Percentiles rank a stretch among this genome's conserved stretches.
Evolutionary conservation across 2,113 vertebrate species (phyloP).

Genomic region (Hemiprocne comata): DNA sequence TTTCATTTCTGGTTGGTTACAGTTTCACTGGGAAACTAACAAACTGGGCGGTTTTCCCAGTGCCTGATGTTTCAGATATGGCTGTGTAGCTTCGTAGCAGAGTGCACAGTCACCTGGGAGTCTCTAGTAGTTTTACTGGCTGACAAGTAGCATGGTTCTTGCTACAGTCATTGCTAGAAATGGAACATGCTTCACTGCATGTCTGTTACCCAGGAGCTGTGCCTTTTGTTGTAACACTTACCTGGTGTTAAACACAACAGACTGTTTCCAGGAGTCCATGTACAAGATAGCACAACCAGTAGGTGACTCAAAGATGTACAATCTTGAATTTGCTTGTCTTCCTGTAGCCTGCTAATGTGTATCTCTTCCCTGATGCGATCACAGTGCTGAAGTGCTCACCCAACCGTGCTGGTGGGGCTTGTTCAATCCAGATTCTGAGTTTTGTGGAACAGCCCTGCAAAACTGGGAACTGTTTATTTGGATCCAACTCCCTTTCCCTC

Average conservation of each 20-base stretch:
- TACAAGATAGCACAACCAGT: neutral
- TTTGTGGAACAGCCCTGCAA: neutral
- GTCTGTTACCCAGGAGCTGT: neutral
- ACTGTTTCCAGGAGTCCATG: neutral
- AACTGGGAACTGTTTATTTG: fast-evolving
- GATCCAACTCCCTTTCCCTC: neutral
- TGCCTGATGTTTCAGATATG: neutral
- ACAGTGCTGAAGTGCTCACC: neutral
- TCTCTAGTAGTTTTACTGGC: neutral
- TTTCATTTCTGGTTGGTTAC: neutral
- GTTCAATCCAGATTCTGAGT: neutral
- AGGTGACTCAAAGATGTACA: neutral
- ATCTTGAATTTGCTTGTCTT: neutral
- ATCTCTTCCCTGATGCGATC: neutral
- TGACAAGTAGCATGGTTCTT: neutral
- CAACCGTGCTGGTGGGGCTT: fast-evolving
- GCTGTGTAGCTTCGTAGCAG: neutral
- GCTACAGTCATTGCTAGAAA: neutral
- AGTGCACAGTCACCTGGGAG: neutral
- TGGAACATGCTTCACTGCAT: neutral
- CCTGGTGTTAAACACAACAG: neutral
- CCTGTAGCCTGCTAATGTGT: neutral
- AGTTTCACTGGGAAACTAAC: neutral
- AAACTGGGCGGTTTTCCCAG: neutral
- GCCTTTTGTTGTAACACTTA: neutral